Evolutionary conservation across 2,113 vertebrate species (phyloP).

Genomic region (Tachysurus vachellii): DNA sequence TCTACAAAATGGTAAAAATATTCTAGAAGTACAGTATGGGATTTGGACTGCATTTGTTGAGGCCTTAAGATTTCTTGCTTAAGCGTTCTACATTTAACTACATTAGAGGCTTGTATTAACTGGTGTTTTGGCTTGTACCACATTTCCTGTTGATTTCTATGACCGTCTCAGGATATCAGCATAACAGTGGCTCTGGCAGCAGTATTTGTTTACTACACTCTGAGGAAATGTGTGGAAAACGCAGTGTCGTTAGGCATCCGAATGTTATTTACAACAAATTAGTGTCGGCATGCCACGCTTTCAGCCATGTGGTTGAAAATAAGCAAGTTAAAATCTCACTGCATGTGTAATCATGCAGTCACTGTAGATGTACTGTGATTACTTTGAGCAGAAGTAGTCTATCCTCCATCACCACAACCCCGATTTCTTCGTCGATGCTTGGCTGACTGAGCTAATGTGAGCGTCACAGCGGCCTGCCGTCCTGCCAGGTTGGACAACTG

Average conservation of each 20-base stretch:
- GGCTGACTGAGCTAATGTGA: neutral
- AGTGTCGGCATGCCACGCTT: neutral
- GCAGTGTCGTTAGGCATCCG: neutral
- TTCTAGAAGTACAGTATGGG: too few relatives aligned
- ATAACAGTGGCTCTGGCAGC: neutral
- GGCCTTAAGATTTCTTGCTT: too few relatives aligned
- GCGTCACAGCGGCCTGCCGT: neutral
- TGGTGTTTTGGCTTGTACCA: neutral
- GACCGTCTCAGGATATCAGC: neutral
- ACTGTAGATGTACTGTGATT: conserved; percentile 3
- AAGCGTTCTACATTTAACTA: too few relatives aligned
- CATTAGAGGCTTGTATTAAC: neutral
- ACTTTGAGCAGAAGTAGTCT: neutral
- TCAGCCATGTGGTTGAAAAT: neutral
- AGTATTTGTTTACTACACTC: conserved; percentile 1
- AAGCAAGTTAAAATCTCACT: neutral
- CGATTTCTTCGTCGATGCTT: neutral
- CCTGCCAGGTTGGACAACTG: neutral
- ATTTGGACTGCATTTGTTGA: too few relatives aligned
- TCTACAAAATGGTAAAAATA: too few relatives aligned
- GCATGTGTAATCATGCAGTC: neutral
- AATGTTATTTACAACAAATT: conserved; percentile 6
- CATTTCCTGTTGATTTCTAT: neutral
- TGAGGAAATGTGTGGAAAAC: neutral
- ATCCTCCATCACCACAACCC: neutral